Evolutionary conservation across 2,888 invertebrate genomes (phyloP).

Genomic region (Brassicogethes aeneus): DNA sequence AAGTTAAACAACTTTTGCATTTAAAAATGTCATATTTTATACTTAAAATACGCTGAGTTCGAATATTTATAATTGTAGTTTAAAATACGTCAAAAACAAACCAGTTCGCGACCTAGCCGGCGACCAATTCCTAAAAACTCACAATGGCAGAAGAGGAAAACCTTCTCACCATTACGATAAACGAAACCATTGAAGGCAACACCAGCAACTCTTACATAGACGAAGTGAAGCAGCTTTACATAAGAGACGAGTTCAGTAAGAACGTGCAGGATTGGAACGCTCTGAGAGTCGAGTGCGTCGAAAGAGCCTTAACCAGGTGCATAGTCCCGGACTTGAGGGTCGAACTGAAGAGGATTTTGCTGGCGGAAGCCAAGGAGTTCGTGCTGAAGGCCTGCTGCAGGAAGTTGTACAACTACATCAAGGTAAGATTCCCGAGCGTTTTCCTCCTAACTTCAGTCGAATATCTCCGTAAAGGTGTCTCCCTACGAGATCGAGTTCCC

Average conservation of each 20-base stretch:
- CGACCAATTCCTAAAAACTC: constrained; percentile 84
- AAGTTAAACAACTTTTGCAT: too few species aligned
- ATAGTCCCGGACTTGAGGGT: constrained; percentile 83
- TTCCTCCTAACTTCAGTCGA: too few species aligned
- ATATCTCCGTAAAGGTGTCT: constrained; percentile 47
- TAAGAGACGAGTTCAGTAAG: constrained; percentile 82
- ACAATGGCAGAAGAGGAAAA: constrained; percentile 75
- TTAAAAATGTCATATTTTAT: too few species aligned
- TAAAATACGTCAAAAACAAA: constrained; percentile 89
- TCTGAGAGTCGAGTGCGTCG: constrained; percentile 77
- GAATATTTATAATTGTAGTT: too few species aligned
- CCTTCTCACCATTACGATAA: constrained; percentile 61
- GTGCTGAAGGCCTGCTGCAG: constrained; percentile 77
- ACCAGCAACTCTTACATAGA: constrained; percentile 72
- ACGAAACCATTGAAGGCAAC: constrained; percentile 70
- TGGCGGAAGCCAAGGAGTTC: constrained; percentile 81
- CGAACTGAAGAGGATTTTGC: constrained; percentile 70
- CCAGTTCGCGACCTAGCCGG: constrained; percentile 81
- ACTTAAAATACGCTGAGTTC: too few species aligned
- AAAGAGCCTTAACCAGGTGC: constrained; percentile 77
- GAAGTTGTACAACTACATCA: constrained; percentile 85
- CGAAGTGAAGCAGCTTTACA: constrained; percentile 69
- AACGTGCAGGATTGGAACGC: constrained; percentile 95
- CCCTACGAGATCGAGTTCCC: constrained; percentile 65
- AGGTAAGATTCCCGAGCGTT: too few species aligned